These are phyloP conservation scores for Amazonetta brasiliensis DNA, from an alignment of 2,797 vertebrate genomes.

Conservation along the genomic window DNA sequence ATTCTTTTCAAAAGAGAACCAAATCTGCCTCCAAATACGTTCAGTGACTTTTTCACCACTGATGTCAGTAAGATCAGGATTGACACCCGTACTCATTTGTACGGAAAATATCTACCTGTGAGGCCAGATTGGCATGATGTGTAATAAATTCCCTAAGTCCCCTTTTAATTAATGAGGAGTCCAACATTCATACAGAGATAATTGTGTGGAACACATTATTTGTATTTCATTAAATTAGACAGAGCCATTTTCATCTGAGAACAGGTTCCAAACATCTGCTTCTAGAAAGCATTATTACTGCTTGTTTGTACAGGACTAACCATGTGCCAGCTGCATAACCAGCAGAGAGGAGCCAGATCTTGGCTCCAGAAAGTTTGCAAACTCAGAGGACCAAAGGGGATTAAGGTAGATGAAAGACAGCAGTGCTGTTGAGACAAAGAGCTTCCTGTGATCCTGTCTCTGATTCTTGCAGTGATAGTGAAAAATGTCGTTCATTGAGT, in stretches of 20 bases:
- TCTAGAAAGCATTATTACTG: conserved; percentile 30
- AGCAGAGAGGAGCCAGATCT: conserved; percentile 9
- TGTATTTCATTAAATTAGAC: conserved; percentile 60
- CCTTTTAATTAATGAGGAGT: conserved; percentile 79
- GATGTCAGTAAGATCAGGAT: conserved; percentile 11
- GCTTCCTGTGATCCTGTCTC: not conserved
- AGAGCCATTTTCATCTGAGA: conserved; percentile 28
- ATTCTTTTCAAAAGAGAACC: conserved; percentile 32
- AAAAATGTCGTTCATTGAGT: not conserved
- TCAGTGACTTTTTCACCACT: conserved; percentile 40
- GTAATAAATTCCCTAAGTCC: conserved; percentile 76
- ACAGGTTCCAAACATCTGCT: conserved; percentile 63
- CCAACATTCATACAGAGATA: conserved; percentile 58
- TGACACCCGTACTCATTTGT: conserved; percentile 19
- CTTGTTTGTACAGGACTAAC: conserved; percentile 52
- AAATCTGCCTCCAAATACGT: conserved; percentile 18
- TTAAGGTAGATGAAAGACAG: not conserved
- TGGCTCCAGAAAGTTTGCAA: conserved; percentile 16
- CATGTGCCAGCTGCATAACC: conserved; percentile 42
- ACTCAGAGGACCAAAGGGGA: not conserved
- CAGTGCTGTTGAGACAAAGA: not conserved
- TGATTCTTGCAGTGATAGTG: not conserved
- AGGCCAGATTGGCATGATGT: not conserved
- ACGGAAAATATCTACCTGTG: conserved; percentile 63
- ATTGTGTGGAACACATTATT: conserved; percentile 56